Base-by-base conservation (phyloP, 2,888 invertebrate species). In the Eustalomyia histrio region DNA sequence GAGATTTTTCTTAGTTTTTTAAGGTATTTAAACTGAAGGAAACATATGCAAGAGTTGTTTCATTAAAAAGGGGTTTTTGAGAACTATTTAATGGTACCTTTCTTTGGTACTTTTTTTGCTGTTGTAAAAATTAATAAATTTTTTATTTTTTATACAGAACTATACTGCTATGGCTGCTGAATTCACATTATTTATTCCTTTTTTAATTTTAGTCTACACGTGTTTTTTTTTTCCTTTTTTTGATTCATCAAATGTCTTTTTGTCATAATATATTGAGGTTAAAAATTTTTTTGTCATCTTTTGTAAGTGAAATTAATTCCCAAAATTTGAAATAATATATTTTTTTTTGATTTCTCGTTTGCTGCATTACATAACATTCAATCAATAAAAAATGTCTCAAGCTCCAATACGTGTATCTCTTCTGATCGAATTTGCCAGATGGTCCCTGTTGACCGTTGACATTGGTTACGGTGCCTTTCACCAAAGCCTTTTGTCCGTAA, bases 361-460 rank as follows among this genome's bases (percentile, higher is more conserved):
- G 76, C 76, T 14, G 74, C 85, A 87, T 89, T 89, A 88, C 88
- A 89, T 88, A 89, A 88, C 86, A 80, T 64, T 8, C 29, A 14
- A 39, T 43, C 14, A 63, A 79, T 9, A 5, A 83, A 84, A 84
- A 83, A 89, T 89, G 89, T 89, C 90, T 81, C 89, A 89, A 85
- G 87, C 95, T 86, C 95, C 96, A 85, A 93, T 96, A 83, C 92
- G 94, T 88, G 95, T 96, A 84, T 95, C 96, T 65, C 96, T 96
- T 67, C 91, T 96, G 74, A 96, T 96, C 88, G 95, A 94, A 92
- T 95, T 96, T 87, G 94, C 94, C 76, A 93, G 97, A 88, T 97
- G 96, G 96, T 94, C 94, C 73, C 92, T 96, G 87, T 92, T 97
- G 3, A 88, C 92, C 0, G 91, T 92, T 0, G 97, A 97, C 35